Conservation (phyloP, 2,113 vertebrate species). For the Rhinichthys klamathensis region DNA sequence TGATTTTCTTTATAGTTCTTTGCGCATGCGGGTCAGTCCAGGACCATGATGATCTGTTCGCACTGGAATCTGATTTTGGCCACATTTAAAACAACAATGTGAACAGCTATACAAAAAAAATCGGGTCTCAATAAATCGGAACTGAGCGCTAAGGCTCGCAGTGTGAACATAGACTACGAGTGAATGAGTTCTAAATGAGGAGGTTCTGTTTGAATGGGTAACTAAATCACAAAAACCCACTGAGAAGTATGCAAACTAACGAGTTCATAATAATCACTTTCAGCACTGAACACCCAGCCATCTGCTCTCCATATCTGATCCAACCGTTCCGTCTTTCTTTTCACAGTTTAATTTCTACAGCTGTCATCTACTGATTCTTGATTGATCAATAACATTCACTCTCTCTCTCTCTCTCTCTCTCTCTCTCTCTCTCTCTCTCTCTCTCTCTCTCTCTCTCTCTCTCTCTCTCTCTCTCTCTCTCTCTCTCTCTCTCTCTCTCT, state of each 20-base stretch:
- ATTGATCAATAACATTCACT: neutral
- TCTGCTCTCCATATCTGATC: conserved; percentile 6
- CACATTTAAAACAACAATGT: too few species aligned
- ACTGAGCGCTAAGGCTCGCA: too few species aligned
- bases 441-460: neutral
- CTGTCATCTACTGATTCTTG: neutral
- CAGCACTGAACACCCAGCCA: neutral
- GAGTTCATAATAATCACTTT: neutral
- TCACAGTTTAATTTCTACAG: neutral
- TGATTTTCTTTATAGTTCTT: too few species aligned
- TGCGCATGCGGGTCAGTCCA: too few species aligned
- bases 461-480: neutral
- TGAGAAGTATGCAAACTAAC: neutral
- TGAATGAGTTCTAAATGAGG: neutral
- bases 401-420: neutral
- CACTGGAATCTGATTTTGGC: too few species aligned
- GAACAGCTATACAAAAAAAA: too few species aligned
- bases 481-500: neutral
- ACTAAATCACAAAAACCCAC: neutral
- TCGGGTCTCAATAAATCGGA: too few species aligned
- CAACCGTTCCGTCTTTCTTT: neutral
- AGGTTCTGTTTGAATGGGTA: neutral
- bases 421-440: neutral
- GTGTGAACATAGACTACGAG: neutral
- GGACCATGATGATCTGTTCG: too few species aligned